Base-by-base conservation (phyloP, 2,113 vertebrate genomes). In the Lagopus muta region DNA sequence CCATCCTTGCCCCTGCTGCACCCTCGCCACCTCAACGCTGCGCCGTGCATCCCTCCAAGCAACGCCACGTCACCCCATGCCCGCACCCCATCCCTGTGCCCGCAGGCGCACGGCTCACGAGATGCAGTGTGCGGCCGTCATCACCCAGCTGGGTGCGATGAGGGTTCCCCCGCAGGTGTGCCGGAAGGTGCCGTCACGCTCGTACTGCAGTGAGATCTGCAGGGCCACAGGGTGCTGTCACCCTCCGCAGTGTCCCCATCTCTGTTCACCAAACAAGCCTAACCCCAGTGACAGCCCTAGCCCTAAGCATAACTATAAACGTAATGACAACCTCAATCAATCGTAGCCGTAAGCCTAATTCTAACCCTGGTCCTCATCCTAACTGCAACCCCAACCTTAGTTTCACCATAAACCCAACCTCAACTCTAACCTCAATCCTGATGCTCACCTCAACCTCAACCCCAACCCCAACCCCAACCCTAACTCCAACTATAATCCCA, bases 51-150 rank as follows among this genome's bases (percentile, higher is more conserved):
- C 42, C 30, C 45, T 54, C 52, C 52, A 15, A 15, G 25, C 62
- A 43, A 5, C 17, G 4, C 48, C 20, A 24, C 48, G 8, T 50
- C 48, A 13, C 48, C 48, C 40, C 10, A 15, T 15, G 27, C 52
- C 14, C 8, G 13, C 17, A 18, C 30, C 40, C 42, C 28, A 32
- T 14, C 22, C 21, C 45, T 36, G 32, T 22, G 8, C 14, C 62
- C 25, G 8, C 25, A 24, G 50, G 27, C 4, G 27, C 27, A 6
- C 2, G 52, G 52, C 92, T 91, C 84, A 93, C 92, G 74, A 91
- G 92, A 93, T 91, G 79, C 92, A 94, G 70, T 91, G 92, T 0
- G 92, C 92, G 4, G 92, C 92, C 15, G 92, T 94, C 89, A 94
- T 88, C 89, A 94, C 92, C 92, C 92, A 91, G 80, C 40, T 3